A percentile compares a stretch with the other conserved stretches of the same genome.
Evolutionary conservation across 2,888 invertebrate species (phyloP).

Genomic region (Trisateles emortualis): DNA sequence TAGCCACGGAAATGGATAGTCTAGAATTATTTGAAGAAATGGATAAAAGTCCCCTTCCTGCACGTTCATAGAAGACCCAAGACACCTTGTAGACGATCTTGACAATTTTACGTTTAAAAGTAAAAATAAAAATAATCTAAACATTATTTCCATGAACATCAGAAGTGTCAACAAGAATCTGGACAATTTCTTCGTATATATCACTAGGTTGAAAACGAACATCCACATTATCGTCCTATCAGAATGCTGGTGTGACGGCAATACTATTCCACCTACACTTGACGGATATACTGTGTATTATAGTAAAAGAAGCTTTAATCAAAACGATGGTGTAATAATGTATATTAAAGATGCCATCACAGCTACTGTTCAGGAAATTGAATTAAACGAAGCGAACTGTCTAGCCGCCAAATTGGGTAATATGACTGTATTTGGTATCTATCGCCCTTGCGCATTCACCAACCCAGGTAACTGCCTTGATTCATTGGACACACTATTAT

Average conservation of each 20-base stretch:
- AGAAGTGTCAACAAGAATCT: constrained; percentile 21
- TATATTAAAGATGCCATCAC: too few relatives aligned
- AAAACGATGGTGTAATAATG: too few relatives aligned
- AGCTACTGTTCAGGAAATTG: constrained; percentile 15
- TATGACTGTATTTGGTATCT: not conserved
- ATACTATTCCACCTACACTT: constrained; percentile 11
- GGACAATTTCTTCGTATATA: constrained; percentile 14
- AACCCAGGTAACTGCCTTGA: not conserved
- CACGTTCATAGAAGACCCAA: constrained; percentile 16
- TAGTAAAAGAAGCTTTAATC: too few relatives aligned
- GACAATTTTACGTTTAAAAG: not conserved
- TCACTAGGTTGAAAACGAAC: constrained; percentile 14
- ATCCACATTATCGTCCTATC: constrained; percentile 14
- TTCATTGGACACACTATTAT: too few relatives aligned
- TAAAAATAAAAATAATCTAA: constrained; percentile 11
- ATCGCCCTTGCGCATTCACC: not conserved
- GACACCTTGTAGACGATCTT: constrained; percentile 1
- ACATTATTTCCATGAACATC: constrained; percentile 17
- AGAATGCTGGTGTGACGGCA: constrained; percentile 19
- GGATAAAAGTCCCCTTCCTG: not conserved
- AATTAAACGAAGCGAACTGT: constrained; percentile 14
- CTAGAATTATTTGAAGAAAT: not conserved
- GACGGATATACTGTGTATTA: constrained; percentile 8
- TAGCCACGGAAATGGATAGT: not conserved
- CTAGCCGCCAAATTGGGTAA: not conserved